Evolutionary conservation across 2,888 invertebrate genomes (phyloP).

Genomic region (Megastigmus dorsalis): DNA sequence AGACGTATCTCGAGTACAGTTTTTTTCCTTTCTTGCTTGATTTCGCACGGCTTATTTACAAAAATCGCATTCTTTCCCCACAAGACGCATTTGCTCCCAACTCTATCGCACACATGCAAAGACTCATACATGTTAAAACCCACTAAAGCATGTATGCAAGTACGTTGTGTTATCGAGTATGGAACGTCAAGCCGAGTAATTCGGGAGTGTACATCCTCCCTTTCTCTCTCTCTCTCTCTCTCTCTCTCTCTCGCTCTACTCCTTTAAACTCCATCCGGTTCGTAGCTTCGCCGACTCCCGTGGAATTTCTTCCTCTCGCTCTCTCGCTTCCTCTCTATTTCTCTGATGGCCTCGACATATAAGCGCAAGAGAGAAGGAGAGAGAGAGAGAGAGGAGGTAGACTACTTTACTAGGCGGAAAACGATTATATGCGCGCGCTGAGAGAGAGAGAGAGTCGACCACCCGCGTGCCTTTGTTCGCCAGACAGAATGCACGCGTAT

Average conservation of each 20-base stretch:
- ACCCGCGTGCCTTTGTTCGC: conserved; percentile 28
- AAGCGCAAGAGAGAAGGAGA: neutral
- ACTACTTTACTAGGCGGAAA: conserved; percentile 24
- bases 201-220: neutral
- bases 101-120: too few relatives aligned
- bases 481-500: neutral
- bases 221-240: neutral
- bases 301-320: conserved; percentile 32
- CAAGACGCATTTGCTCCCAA: too few relatives aligned
- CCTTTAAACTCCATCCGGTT: conserved; percentile 7
- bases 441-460: neutral
- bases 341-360: too few relatives aligned
- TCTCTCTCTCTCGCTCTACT: neutral
- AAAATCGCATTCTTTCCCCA: too few relatives aligned
- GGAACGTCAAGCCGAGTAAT: conserved; percentile 33
- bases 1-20: too few relatives aligned
- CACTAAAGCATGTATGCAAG: neutral
- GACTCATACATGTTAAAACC: neutral
- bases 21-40: too few relatives aligned
- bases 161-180: neutral
- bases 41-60: neutral
- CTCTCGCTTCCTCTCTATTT: neutral
- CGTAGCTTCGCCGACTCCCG: neutral
- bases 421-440: conserved; percentile 48
- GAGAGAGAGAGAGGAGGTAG: too few relatives aligned